These are phyloP conservation scores for Coranthus polyacanthus DNA, from an alignment of 2,797 vertebrate genomes.

Conservation along the genomic window DNA sequence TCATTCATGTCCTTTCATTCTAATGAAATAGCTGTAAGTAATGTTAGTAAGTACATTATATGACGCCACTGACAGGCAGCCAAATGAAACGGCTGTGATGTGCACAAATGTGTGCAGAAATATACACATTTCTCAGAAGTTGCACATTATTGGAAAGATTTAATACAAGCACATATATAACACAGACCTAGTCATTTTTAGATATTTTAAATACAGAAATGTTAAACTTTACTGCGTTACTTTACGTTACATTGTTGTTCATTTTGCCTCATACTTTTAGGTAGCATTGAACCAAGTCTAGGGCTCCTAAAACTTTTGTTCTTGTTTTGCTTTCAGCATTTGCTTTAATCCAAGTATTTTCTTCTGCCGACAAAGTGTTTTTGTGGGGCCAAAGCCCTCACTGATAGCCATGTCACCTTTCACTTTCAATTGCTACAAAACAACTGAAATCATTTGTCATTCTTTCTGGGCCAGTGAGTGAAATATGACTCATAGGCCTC, in stretches of 20 bases:
- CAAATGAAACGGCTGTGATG: too few relatives aligned
- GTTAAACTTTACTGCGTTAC: too few relatives aligned
- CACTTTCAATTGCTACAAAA: constrained; percentile 74
- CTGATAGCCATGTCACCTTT: constrained; percentile 77
- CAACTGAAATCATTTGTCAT: constrained; percentile 80
- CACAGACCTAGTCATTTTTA: too few relatives aligned
- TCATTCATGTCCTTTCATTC: too few relatives aligned
- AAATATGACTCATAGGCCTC: constrained; percentile 77
- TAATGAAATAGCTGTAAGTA: too few relatives aligned
- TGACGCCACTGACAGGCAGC: too few relatives aligned
- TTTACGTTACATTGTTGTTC: neutral
- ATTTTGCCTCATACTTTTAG: neutral
- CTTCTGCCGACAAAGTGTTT: constrained; percentile 44
- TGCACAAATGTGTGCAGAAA: too few relatives aligned
- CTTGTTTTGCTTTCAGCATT: constrained; percentile 32
- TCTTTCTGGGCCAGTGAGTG: constrained; percentile 79
- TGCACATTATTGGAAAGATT: too few relatives aligned
- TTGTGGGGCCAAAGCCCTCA: constrained; percentile 58
- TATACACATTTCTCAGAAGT: too few relatives aligned
- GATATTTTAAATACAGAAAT: too few relatives aligned
- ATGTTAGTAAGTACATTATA: too few relatives aligned
- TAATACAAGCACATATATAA: too few relatives aligned
- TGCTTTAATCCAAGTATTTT: constrained; percentile 48
- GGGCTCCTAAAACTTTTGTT: constrained; percentile 17
- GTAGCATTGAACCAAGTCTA: neutral